phyloP scores from a whole-genome alignment of 2,113 vertebrate species.

The Tretioscincus oriximinensis region DNA sequence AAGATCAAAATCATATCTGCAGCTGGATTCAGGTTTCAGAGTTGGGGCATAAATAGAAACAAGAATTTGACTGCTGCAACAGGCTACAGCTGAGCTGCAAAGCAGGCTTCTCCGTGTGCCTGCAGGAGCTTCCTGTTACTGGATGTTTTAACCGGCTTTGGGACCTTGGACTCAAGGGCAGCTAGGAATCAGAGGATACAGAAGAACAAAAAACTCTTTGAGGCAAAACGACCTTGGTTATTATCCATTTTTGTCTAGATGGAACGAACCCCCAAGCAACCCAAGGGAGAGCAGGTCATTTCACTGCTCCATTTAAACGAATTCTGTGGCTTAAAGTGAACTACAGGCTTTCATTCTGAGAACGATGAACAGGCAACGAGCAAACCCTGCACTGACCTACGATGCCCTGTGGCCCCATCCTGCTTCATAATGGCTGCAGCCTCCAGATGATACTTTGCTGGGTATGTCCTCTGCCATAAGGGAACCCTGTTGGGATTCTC shows the following conservation, averaged over 20 bases:
- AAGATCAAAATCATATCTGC: too few species aligned
- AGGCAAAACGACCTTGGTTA: neutral
- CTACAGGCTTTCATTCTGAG: neutral
- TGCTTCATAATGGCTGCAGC: fast-evolving
- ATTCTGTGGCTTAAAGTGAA: neutral
- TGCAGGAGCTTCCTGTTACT: too few species aligned
- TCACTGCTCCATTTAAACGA: neutral
- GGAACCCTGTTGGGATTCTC: too few species aligned
- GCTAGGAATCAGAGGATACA: too few species aligned
- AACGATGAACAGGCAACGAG: neutral
- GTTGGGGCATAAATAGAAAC: too few species aligned
- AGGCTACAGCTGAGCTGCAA: too few species aligned
- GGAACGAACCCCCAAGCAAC: neutral
- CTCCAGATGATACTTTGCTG: neutral
- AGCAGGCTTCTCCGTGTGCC: too few species aligned
- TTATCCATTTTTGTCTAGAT: neutral
- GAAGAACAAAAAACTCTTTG: neutral
- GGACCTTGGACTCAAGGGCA: too few species aligned
- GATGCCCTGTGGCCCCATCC: neutral
- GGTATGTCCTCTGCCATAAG: neutral
- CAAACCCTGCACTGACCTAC: neutral
- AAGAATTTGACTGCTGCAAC: too few species aligned
- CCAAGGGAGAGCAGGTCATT: neutral
- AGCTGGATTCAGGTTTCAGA: too few species aligned
- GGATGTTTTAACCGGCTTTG: too few species aligned